Conservation (phyloP, 2,113 vertebrate genomes). For the Vireo altiloquus region DNA sequence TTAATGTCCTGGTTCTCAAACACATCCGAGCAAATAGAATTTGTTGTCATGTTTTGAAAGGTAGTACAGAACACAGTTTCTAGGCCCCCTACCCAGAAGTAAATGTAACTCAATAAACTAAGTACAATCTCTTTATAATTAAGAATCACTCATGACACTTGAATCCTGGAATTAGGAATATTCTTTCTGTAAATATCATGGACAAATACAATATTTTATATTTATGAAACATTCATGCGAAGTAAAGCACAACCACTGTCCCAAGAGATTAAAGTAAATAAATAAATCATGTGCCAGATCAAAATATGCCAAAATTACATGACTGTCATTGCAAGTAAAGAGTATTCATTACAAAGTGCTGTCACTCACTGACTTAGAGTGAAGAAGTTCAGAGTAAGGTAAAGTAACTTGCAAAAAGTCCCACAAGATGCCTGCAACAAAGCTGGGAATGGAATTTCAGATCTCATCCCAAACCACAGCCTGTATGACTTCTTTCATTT, state of each 20-base stretch:
- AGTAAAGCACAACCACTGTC: background rate
- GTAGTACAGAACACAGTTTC: background rate
- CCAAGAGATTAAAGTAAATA: background rate
- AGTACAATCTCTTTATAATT: background rate
- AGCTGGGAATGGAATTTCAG: slow-evolving; percentile 2
- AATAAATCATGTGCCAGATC: background rate
- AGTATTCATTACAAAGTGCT: background rate
- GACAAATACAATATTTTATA: background rate
- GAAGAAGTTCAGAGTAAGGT: background rate
- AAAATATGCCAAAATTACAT: background rate
- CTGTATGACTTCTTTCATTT: background rate
- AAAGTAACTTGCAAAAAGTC: background rate
- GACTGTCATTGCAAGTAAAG: background rate
- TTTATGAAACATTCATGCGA: background rate
- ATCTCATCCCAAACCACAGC: background rate
- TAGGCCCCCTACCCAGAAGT: background rate
- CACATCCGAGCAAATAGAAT: accelerated
- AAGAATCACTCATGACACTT: background rate
- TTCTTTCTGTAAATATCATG: background rate
- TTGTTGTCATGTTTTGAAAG: background rate
- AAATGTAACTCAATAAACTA: background rate
- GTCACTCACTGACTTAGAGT: background rate
- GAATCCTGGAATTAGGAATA: background rate
- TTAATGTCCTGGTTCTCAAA: background rate
- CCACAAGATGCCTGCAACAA: background rate